Percentiles rank a stretch among this genome's conserved stretches.
These are phyloP conservation scores for Orycteropus afer DNA, from an alignment of 2,113 vertebrate genomes.

Conservation along the genomic window DNA sequence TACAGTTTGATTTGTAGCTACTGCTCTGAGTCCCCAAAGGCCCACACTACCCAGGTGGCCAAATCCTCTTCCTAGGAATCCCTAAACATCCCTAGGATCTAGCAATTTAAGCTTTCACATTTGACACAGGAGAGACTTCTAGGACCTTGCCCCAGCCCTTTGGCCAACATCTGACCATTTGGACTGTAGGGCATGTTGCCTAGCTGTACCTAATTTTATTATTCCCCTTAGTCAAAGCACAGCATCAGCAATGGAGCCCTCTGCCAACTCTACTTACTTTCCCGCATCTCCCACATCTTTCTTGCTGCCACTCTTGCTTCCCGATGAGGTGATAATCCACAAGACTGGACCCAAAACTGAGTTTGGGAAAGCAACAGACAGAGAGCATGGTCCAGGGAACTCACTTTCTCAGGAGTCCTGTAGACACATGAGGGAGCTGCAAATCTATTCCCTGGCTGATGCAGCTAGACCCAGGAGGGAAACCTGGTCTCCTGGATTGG, in stretches of 20 bases:
- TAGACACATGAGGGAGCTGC: background rate
- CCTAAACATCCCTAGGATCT: background rate
- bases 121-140: background rate
- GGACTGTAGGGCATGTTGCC: accelerated
- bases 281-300: background rate
- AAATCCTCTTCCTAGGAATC: accelerated
- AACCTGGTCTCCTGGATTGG: background rate
- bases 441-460: background rate
- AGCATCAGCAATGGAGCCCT: background rate
- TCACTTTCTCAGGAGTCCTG: background rate
- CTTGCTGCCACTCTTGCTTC: background rate
- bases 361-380: background rate
- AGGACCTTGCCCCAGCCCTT: background rate
- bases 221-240: background rate
- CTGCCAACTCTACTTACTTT: accelerated
- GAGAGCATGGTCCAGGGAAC: background rate
- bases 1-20: background rate
- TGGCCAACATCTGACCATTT: background rate
- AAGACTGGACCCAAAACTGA: background rate
- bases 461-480: background rate
- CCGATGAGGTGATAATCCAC: background rate
- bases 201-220: background rate
- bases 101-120: background rate
- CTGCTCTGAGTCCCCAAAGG: background rate
- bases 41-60: background rate